Evolutionary conservation across 92 coral and sea anemone species (phyloP).

Genomic region (Palythoa grandis): DNA sequence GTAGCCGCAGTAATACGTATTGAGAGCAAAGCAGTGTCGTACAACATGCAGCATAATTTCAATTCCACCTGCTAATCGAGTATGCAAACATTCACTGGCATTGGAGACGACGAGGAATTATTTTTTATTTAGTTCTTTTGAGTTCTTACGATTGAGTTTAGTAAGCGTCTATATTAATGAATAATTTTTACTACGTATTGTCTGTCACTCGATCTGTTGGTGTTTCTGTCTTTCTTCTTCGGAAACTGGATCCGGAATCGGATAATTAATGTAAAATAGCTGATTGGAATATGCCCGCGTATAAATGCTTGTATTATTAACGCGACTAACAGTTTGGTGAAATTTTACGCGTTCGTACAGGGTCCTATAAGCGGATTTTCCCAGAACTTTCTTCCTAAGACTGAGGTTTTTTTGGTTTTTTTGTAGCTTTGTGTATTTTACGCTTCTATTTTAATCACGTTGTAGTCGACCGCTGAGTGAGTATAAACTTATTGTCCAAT

Average conservation of each 20-base stretch:
- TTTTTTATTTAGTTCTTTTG: not conserved
- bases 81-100: not conserved
- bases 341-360: not conserved
- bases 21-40: not conserved
- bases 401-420: not conserved
- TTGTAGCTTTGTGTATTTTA: not conserved
- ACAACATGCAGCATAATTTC: not conserved
- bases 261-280: not conserved
- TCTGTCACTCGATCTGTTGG: not conserved
- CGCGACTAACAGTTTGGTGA: not conserved
- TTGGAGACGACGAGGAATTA: not conserved
- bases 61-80: not conserved
- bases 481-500: not conserved
- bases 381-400: not conserved
- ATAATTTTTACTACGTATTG: not conserved
- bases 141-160: not conserved
- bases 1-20: not conserved
- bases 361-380: not conserved
- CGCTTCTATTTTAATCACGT: conserved; percentile 15
- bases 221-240: not conserved
- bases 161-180: not conserved
- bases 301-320: too few relatives aligned
- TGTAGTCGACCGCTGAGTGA: conserved; percentile 8
- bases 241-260: not conserved
- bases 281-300: not conserved